A percentile compares a stretch with the other conserved stretches of the same genome.
These are phyloP conservation scores for Erpornis zantholeuca DNA, from an alignment of 2,113 vertebrate species.

Conservation along the genomic window DNA sequence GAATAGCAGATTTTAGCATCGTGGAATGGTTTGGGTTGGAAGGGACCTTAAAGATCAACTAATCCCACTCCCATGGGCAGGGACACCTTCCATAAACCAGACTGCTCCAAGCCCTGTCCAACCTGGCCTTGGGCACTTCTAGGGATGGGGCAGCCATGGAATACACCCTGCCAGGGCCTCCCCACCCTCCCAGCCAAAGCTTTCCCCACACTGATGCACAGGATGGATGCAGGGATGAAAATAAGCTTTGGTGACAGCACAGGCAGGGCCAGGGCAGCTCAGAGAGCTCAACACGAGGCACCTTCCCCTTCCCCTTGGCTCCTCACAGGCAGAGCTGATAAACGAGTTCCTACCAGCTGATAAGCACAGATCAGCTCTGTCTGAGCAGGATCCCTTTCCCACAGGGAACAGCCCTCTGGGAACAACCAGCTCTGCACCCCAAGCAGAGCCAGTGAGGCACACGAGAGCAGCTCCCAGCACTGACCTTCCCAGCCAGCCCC, in stretches of 20 bases:
- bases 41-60: not conserved
- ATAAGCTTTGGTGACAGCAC: accelerated
- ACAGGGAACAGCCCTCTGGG: not conserved
- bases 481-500: not conserved
- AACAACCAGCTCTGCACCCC: accelerated
- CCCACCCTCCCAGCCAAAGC: not conserved
- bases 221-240: too few species aligned
- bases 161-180: not conserved
- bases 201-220: not conserved
- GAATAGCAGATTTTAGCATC: not conserved
- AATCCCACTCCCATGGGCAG: not conserved
- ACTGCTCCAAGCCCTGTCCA: accelerated
- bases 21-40: not conserved
- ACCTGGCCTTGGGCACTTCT: not conserved
- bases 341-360: not conserved
- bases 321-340: not conserved
- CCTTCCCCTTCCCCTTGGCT: not conserved
- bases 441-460: not conserved
- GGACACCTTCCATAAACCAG: not conserved
- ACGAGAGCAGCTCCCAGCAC: not conserved
- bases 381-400: not conserved
- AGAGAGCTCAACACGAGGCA: accelerated
- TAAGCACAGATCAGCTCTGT: not conserved
- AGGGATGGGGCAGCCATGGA: not conserved
- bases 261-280: not conserved